These are phyloP conservation scores for Cephus pulcher DNA, from an alignment of 2,888 invertebrate genomes.

Conservation along the genomic window DNA sequence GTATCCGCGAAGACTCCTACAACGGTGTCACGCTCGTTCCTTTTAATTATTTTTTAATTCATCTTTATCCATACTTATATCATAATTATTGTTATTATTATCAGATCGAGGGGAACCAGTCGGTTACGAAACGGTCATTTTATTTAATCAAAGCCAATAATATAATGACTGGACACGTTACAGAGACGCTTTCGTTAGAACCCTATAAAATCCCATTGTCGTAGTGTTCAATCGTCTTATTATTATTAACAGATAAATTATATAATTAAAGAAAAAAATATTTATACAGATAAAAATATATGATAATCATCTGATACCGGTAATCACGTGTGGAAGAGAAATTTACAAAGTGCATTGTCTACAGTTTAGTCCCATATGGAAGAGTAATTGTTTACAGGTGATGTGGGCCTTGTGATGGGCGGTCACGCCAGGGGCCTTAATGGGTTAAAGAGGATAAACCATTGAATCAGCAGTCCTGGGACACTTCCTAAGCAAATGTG, in stretches of 20 bases:
- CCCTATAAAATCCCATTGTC: background rate
- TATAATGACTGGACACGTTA: background rate
- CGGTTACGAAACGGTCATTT: background rate
- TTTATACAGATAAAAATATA: background rate
- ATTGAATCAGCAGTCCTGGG: background rate
- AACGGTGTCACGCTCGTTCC: conserved; percentile 1
- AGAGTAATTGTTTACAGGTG: background rate
- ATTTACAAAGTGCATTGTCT: background rate
- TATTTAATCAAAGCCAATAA: background rate
- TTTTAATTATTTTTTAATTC: background rate
- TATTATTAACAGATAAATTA: background rate
- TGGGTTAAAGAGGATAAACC: background rate
- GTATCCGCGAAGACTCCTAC: conserved; percentile 1
- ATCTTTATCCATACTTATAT: background rate
- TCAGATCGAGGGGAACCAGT: background rate
- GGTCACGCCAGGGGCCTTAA: conserved; percentile 1
- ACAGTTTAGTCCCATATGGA: background rate
- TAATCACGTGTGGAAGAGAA: background rate
- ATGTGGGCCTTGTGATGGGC: background rate
- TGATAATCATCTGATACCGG: no score
- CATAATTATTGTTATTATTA: background rate
- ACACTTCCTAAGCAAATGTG: conserved; percentile 32
- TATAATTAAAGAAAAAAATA: background rate
- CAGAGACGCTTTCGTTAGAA: background rate
- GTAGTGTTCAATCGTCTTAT: background rate